These are phyloP conservation scores for Sus cebifrons DNA, from an alignment of 2,797 vertebrate species.

Conservation along the genomic window DNA sequence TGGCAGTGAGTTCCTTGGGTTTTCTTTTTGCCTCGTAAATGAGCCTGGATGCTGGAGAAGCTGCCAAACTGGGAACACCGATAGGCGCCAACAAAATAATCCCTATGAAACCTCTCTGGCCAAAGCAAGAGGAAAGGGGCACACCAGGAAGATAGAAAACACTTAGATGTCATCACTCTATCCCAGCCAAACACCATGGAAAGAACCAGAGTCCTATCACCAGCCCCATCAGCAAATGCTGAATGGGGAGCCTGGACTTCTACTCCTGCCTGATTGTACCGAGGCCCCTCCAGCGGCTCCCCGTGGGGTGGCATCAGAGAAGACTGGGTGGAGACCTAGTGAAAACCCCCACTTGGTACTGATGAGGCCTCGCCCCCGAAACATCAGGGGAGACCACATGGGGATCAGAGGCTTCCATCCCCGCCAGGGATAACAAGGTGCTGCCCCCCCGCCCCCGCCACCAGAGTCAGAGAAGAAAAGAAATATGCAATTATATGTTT, in stretches of 20 bases:
- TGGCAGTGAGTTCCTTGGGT: background rate
- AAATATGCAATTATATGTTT: slow-evolving; percentile 13
- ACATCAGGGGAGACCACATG: background rate
- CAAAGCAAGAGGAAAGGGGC: background rate
- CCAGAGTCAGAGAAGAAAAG: background rate
- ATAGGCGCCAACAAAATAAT: background rate
- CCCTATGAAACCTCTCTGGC: background rate
- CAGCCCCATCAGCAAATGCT: background rate
- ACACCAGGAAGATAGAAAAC: slow-evolving; percentile 32
- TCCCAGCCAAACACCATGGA: background rate
- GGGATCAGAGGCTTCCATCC: background rate
- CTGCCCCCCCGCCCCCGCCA: background rate
- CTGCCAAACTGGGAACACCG: background rate
- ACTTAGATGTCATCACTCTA: background rate
- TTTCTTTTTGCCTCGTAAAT: background rate
- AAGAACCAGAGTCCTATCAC: background rate
- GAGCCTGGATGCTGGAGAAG: background rate
- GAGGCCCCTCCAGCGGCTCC: background rate
- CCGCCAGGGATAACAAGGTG: background rate
- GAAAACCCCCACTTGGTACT: background rate
- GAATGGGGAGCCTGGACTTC: background rate
- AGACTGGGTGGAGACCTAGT: background rate
- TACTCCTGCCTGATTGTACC: background rate
- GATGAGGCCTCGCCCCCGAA: background rate
- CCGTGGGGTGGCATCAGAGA: background rate